Percentiles rank a stretch among this genome's conserved stretches.
Evolutionary conservation across 2,113 vertebrate genomes (phyloP).

Genomic region (Pachypanchax playfairii): DNA sequence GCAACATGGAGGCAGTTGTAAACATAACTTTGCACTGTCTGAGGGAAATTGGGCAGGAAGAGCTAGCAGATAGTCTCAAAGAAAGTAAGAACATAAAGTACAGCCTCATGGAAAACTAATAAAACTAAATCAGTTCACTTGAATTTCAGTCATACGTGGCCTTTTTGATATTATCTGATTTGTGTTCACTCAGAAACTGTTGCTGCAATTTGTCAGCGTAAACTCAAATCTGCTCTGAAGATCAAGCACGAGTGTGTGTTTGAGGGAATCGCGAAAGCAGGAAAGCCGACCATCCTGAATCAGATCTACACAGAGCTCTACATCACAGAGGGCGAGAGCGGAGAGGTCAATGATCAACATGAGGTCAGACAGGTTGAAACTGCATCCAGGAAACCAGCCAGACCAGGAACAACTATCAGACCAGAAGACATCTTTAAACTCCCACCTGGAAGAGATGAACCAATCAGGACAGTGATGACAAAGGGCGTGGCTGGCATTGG

Average conservation of each 20-base stretch:
- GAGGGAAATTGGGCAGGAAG: background rate
- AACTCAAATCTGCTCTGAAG: background rate
- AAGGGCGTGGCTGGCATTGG: conserved; percentile 1
- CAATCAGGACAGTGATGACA: background rate
- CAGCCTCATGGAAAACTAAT: too few species aligned
- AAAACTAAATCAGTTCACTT: background rate
- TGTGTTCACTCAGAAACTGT: background rate
- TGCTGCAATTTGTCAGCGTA: background rate
- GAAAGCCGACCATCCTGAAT: conserved; percentile 19
- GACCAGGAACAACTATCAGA: conserved; percentile 1
- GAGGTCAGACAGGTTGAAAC: conserved; percentile 50
- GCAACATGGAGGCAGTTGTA: background rate
- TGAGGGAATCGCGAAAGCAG: conserved; percentile 14
- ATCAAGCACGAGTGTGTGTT: conserved; percentile 5
- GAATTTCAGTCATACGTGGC: background rate
- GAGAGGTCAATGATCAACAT: conserved; percentile 31
- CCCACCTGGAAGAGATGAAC: background rate
- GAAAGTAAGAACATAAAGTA: conserved; percentile 1
- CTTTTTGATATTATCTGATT: background rate
- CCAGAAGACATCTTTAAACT: background rate
- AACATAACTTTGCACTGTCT: background rate
- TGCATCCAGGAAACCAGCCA: conserved; percentile 21
- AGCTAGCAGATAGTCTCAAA: background rate
- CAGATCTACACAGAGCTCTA: conserved; percentile 55
- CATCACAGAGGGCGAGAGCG: conserved; percentile 47